Evolutionary conservation across 2,113 vertebrate genomes (phyloP), one percentile per base, ranked within the genome.

Genomic region (Chloropsis hardwickii): DNA sequence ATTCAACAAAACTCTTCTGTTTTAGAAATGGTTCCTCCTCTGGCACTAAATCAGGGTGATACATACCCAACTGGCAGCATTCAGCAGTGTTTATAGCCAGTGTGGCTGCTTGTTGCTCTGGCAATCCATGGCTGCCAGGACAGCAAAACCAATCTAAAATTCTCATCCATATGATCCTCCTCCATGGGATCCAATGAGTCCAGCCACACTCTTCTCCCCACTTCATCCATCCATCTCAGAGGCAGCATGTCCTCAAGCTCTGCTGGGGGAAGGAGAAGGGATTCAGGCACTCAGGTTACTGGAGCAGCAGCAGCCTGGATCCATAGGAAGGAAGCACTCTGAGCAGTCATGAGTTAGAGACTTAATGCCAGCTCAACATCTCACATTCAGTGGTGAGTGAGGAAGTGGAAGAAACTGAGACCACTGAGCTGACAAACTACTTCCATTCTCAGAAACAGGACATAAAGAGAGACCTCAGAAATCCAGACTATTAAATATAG

Each of bases 391-490:
- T 70, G 62, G 70, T 51, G 66, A 89, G 53, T 35, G 79, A 91
- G 74, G 93, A 95, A 94, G 78, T 53, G 90, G 85, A 82, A 80
- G 84, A 87, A 90, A 92, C 54, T 35, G 67, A 91, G 74, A 87
- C 90, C 47, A 47, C n/a, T 65, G 84, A 76, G 60, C 66, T 0
- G 1, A 82, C 65, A 95, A 73, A 82, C 70, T 89, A 69, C 76
- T 95, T 95, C 89, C 84, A 88, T 80, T 94, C 23, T 0, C 39
- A 33, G 62, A 56, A 95, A 87, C 45, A 87, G 91, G 84, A 95
- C 58, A 51, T 87, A 91, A 89, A n/a, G 42, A 88, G 90, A 95
- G 47, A 95, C 84, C 47, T 95, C 57, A 94, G 81, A 85, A 96
- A 88, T 44, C 18, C 47, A 45, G 45, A 50, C 45, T 80, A 91